Percentiles rank a stretch among this genome's conserved stretches.
phyloP scores from a whole-genome alignment of 2,113 vertebrate species.

The Varanus komodoensis region DNA sequence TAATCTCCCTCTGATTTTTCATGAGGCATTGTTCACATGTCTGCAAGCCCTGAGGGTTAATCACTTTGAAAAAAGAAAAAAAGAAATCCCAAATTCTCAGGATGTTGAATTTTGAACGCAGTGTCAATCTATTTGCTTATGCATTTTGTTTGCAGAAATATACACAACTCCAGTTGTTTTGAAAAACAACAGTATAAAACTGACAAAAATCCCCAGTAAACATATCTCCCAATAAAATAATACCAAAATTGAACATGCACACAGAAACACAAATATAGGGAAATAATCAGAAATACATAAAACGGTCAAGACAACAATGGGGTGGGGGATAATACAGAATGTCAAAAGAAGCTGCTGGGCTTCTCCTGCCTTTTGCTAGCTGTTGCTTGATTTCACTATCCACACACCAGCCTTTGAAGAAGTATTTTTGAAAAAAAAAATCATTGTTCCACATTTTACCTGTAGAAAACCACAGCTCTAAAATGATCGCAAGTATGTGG shows the following conservation, averaged over 20 bases:
- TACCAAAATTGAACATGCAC: constrained; percentile 28
- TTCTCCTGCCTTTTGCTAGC: constrained; percentile 73
- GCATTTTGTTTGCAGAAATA: background rate
- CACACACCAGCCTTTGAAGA: constrained; percentile 10
- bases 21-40: background rate
- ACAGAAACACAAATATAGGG: constrained; percentile 62
- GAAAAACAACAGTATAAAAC: constrained; percentile 9
- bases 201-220: background rate
- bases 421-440: constrained; percentile 13
- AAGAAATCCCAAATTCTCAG: background rate
- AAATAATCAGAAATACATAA: constrained; percentile 52
- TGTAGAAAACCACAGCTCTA: background rate
- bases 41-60: background rate
- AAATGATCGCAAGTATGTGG: background rate
- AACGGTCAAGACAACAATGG: constrained; percentile 55
- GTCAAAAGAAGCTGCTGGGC: constrained; percentile 67
- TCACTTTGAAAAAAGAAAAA: background rate
- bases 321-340: constrained; percentile 59
- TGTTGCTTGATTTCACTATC: constrained; percentile 56
- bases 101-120: background rate
- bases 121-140: background rate
- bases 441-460: background rate
- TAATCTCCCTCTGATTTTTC: too few species aligned
- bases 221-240: constrained; percentile 13
- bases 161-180: rapidly evolving